Conservation (phyloP, 1,140 invertebrate species). For the Drosophila prosaltans region DNA sequence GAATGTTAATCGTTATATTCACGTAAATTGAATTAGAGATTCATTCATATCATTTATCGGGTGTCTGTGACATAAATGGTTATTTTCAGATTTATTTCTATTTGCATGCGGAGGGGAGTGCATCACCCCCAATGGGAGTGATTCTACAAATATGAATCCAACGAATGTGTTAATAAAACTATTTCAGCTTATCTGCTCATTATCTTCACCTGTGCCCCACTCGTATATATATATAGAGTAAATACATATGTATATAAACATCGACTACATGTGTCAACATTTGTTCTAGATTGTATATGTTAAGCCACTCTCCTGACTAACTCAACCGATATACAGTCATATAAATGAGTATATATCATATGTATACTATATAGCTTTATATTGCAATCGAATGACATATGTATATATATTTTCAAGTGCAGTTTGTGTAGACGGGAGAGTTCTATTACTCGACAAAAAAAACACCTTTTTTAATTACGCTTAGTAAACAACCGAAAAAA, state of each 20-base stretch:
- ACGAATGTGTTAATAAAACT: constrained; percentile 52
- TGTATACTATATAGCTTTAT: neutral
- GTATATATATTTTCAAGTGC: neutral
- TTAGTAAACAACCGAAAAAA: constrained; percentile 32
- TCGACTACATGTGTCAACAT: constrained; percentile 55
- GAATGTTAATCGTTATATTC: constrained; percentile 30
- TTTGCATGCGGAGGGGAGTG: neutral
- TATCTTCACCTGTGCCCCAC: constrained; percentile 51
- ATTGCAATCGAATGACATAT: neutral
- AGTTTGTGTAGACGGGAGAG: constrained; percentile 1
- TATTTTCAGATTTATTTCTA: constrained; percentile 23
- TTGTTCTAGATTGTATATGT: constrained; percentile 19
- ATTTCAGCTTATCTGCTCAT: constrained; percentile 45
- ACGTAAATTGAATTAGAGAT: constrained; percentile 40
- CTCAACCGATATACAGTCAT: neutral
- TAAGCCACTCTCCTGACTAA: neutral
- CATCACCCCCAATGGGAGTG: constrained; percentile 49
- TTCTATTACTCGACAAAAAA: neutral
- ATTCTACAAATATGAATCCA: constrained; percentile 24
- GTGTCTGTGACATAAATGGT: constrained; percentile 19
- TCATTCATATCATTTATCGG: constrained; percentile 4
- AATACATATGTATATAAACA: constrained; percentile 15
- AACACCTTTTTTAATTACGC: constrained; percentile 38
- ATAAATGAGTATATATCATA: neutral
- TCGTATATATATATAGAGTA: neutral